Percentiles rank a stretch among this genome's conserved stretches.
Conservation (phyloP, 2,113 vertebrate species). For the Chionomys nivalis region DNA sequence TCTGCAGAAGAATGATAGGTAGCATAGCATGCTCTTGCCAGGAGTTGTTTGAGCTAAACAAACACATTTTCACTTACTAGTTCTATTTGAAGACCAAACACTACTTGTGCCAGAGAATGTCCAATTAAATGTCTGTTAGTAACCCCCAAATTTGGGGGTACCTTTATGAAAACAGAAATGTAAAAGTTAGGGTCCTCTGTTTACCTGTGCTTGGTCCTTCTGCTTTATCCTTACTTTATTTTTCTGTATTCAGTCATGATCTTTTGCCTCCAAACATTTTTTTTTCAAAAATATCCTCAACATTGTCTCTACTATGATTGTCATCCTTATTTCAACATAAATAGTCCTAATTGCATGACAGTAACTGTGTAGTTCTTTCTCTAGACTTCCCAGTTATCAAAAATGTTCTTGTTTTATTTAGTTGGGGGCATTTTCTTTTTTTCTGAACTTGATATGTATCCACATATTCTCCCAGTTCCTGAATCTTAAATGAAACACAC, state of each 20-base stretch:
- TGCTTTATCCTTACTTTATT: not conserved
- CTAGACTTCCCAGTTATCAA: not conserved
- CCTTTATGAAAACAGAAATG: not conserved
- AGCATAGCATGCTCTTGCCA: not conserved
- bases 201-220: no score
- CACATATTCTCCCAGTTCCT: not conserved
- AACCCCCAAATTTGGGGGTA: not conserved
- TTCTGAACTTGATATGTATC: not conserved
- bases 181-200: not conserved
- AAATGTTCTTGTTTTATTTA: not conserved
- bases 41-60: not conserved
- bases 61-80: not conserved
- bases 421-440: not conserved
- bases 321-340: not conserved
- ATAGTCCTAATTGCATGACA: not conserved
- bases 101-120: not conserved
- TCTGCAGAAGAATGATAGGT: not conserved
- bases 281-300: not conserved
- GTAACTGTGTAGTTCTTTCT: not conserved
- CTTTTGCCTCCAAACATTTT: not conserved
- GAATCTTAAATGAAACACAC: not conserved
- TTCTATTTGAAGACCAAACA: not conserved
- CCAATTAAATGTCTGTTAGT: not conserved
- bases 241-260: not conserved
- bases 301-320: not conserved